A percentile compares a stretch with the other conserved stretches of the same genome.
phyloP scores from a whole-genome alignment of 2,113 vertebrate genomes.

The Podilymbus podiceps region DNA sequence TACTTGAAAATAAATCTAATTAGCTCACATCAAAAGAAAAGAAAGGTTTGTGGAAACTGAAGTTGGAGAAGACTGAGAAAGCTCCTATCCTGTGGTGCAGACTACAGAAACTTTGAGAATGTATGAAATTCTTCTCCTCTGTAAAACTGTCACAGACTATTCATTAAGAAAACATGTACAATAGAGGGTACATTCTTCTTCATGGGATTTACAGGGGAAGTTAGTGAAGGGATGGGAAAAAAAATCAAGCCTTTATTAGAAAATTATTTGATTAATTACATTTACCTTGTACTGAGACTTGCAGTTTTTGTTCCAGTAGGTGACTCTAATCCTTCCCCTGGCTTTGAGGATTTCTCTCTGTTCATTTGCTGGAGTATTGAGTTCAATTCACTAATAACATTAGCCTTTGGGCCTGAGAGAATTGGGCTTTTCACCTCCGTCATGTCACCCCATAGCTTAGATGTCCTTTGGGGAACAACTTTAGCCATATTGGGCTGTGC shows the following conservation, averaged over 20 bases:
- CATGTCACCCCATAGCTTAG: slow-evolving; percentile 91
- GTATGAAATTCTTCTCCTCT: background rate
- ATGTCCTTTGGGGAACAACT: slow-evolving; percentile 87
- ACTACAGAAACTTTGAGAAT: background rate
- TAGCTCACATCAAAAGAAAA: background rate
- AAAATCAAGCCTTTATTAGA: background rate
- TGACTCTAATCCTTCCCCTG: slow-evolving; percentile 85
- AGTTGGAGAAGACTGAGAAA: background rate
- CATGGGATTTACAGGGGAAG: background rate
- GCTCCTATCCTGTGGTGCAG: background rate
- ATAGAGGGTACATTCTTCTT: background rate
- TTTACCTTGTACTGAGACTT: slow-evolving; percentile 89
- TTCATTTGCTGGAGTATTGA: slow-evolving; percentile 97
- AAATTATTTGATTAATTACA: background rate
- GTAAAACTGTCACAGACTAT: background rate
- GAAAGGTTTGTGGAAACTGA: background rate
- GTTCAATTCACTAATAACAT: slow-evolving; percentile 94
- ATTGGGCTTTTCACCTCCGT: slow-evolving; percentile 86
- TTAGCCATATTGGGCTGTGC: slow-evolving; percentile 77
- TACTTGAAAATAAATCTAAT: background rate
- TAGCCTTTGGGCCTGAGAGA: slow-evolving; percentile 90
- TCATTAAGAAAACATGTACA: background rate
- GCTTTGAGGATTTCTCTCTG: slow-evolving; percentile 87
- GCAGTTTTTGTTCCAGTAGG: slow-evolving; percentile 81
- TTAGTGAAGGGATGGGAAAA: background rate